Conservation (phyloP, 2,797 vertebrate species). For the Micropoecilia bifurca region DNA sequence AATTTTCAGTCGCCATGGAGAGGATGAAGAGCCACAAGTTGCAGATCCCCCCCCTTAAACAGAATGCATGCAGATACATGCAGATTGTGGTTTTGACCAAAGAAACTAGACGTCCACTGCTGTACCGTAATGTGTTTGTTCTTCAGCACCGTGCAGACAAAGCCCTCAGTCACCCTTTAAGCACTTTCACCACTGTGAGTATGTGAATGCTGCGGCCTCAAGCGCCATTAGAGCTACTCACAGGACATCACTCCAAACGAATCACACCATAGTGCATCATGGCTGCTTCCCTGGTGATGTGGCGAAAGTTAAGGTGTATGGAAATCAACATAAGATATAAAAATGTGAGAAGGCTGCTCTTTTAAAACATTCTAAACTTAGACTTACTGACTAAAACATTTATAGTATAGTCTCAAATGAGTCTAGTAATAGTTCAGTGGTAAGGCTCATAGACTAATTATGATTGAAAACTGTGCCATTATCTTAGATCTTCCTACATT, state of each 20-base stretch:
- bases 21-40: not conserved
- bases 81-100: not conserved
- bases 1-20: not conserved
- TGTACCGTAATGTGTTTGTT: slow-evolving; percentile 4
- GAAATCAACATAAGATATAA: not conserved
- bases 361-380: not conserved
- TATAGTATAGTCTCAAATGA: not conserved
- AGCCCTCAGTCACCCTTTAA: slow-evolving; percentile 38
- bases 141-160: slow-evolving; percentile 14
- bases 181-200: slow-evolving; percentile 29
- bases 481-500: not conserved
- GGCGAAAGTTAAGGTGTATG: slow-evolving; percentile 8
- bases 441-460: not conserved
- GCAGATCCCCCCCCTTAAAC: not conserved
- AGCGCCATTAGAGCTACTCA: slow-evolving; percentile 39
- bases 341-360: not conserved
- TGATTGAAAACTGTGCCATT: slow-evolving; percentile 18
- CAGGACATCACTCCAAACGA: slow-evolving; percentile 54
- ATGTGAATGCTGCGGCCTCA: slow-evolving; percentile 36
- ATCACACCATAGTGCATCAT: slow-evolving; percentile 44
- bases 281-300: slow-evolving; percentile 11
- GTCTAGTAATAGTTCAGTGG: not conserved
- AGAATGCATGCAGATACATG: not conserved
- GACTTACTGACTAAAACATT: not conserved
- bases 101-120: not conserved